Percentiles rank a stretch among this genome's conserved stretches.
These are phyloP conservation scores for Artibeus jamaicensis DNA, from an alignment of 2,797 vertebrate species.

Conservation along the genomic window DNA sequence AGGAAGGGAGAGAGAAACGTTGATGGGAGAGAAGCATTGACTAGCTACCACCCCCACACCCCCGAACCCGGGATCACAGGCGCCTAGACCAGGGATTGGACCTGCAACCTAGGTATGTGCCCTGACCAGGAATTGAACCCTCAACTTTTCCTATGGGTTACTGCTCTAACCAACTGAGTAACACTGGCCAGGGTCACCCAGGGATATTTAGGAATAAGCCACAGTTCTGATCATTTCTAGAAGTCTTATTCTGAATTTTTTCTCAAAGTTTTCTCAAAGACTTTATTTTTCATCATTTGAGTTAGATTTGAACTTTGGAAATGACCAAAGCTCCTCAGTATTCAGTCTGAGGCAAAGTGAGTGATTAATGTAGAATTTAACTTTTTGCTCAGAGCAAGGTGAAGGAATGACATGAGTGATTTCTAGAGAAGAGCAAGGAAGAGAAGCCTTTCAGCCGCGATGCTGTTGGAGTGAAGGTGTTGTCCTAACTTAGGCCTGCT, in stretches of 20 bases:
- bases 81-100: too few relatives aligned
- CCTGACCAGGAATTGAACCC: too few relatives aligned
- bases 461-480: too few relatives aligned
- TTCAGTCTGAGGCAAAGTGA: not conserved
- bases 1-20: too few relatives aligned
- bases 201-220: not conserved
- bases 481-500: not conserved
- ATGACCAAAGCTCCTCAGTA: not conserved
- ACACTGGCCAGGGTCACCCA: not conserved
- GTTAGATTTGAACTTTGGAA: not conserved
- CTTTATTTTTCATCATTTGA: not conserved
- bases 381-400: not conserved
- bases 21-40: too few relatives aligned
- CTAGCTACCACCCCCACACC: too few relatives aligned
- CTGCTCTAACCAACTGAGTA: not conserved
- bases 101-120: too few relatives aligned
- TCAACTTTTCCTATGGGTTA: not conserved
- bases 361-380: not conserved
- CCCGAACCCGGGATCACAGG: too few relatives aligned
- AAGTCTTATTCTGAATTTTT: not conserved
- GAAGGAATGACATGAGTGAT: not conserved
- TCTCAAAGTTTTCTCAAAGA: not conserved
- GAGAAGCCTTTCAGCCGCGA: not conserved
- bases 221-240: not conserved
- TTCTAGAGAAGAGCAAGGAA: not conserved